These are phyloP conservation scores for Linnaemya tessellans DNA, from an alignment of 2,888 invertebrate genomes.

Conservation along the genomic window DNA sequence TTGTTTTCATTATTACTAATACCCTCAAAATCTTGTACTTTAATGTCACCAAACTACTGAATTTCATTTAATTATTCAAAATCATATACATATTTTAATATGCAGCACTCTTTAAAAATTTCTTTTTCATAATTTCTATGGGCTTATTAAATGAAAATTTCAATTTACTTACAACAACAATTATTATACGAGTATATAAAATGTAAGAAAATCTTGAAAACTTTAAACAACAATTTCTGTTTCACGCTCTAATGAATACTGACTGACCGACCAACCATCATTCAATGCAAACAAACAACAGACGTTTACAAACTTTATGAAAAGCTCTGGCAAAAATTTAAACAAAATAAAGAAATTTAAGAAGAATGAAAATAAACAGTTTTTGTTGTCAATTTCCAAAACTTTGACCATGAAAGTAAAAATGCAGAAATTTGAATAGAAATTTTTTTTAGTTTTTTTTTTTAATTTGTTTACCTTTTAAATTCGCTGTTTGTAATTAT, in stretches of 20 bases:
- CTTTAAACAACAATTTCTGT: conserved; percentile 11
- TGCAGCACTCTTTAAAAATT: conserved; percentile 1
- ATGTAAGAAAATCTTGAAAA: background rate
- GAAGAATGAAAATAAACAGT: background rate
- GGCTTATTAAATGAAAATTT: background rate
- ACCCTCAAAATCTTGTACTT: background rate
- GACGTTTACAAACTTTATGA: conserved; percentile 29
- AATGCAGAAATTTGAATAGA: conserved; percentile 49
- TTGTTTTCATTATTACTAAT: background rate
- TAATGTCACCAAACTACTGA: background rate
- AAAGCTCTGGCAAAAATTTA: conserved; percentile 4
- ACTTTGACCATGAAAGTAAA: conserved; percentile 63
- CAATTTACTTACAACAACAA: conserved; percentile 24
- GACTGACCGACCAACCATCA: conserved; percentile 11
- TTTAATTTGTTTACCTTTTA: conserved; percentile 2
- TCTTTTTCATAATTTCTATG: background rate
- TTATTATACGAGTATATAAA: background rate
- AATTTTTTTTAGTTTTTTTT: conserved; percentile 16
- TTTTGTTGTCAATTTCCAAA: conserved; percentile 44
- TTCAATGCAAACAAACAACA: conserved; percentile 17
- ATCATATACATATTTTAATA: background rate
- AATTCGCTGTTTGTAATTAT: conserved; percentile 5
- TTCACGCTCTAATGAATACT: conserved; percentile 59
- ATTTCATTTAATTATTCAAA: background rate
- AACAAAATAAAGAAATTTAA: conserved; percentile 37